Evolutionary conservation across 2,113 vertebrate species (phyloP), one percentile per base, ranked within the genome.

Genomic region (Monopterus albus): DNA sequence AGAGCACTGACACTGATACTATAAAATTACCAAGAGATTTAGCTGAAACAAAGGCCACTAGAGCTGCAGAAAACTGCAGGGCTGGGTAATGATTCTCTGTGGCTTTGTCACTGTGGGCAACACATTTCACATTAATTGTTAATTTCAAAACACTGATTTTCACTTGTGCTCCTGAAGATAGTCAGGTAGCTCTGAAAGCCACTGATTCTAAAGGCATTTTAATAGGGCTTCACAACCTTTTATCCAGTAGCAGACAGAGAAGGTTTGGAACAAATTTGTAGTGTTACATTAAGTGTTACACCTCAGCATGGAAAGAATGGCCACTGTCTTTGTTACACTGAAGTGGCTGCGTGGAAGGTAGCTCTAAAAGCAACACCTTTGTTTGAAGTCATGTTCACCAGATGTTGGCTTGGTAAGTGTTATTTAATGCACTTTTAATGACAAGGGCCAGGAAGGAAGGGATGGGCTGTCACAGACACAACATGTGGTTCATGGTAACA

Each of bases 401-500:
- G 91, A 91, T 93, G 91, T 90, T 62, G 38, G 62, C 57, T 49
- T 65, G 38, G 73, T 56, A 47, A 84, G 60, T 46, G 18, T 76
- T 58, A 65, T 81, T 90, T 85, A 69, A 85, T 89, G 76, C 52
- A 3, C 78, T 61, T 84, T 88, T 93, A 92, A 91, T 90, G 87
- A 90, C 84, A 90, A 84, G 83, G 64, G 72, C 59, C 63, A 88
- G 85, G 79, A 89, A 88, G 87, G 85, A 84, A 88, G 78, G 62
- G 51, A n/a, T 60, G 63, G 83, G 59, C 46, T 52, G 75, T 31
- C 11, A 26, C 47, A 46, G 56, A 79, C 68, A 51, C 47, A 51
- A 59, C 65, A 65, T 74, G 14, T 59, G 76, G 69, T 88, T 87
- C 70, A 77, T 3, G 1, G 74, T 12, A 83, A 59, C 68, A 78